These are phyloP conservation scores for Pollenia labialis DNA, from an alignment of 2,888 invertebrate species.

Conservation along the genomic window DNA sequence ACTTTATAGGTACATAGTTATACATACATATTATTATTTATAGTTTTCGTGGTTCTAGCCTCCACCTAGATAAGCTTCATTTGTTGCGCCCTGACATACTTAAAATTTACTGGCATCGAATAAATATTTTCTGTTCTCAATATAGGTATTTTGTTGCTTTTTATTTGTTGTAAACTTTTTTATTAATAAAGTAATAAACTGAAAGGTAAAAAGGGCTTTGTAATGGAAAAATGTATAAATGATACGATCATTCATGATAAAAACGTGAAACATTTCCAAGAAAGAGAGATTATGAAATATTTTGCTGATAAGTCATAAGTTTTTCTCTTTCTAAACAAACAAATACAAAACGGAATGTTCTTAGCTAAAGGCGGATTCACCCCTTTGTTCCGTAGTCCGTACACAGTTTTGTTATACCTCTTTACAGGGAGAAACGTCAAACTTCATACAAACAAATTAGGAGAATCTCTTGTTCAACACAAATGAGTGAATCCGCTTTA, in stretches of 20 bases:
- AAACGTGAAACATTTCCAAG: not conserved
- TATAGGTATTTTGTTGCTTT: constrained; percentile 25
- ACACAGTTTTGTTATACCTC: too few species aligned
- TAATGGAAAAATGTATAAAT: not conserved
- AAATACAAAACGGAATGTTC: too few species aligned
- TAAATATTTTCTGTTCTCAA: not conserved
- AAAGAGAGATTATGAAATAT: not conserved
- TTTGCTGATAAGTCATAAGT: not conserved
- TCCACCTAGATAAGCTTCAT: constrained; percentile 58
- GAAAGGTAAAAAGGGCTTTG: constrained; percentile 45
- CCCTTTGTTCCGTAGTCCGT: too few species aligned
- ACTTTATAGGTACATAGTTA: too few species aligned
- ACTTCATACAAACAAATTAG: too few species aligned
- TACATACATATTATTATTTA: not conserved
- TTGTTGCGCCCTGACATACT: constrained; percentile 61
- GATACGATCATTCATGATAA: not conserved
- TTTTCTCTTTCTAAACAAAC: not conserved
- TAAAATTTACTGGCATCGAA: constrained; percentile 17
- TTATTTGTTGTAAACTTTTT: constrained; percentile 33
- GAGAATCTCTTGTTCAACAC: too few species aligned
- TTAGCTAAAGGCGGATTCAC: too few species aligned
- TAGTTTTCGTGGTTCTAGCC: constrained; percentile 23
- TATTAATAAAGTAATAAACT: constrained; percentile 38
- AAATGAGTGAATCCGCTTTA: too few species aligned
- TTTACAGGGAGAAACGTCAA: too few species aligned